Evolutionary conservation across 1,140 invertebrate genomes (phyloP), one percentile per base, ranked within the genome.

Genomic region (Paraescarpia echinospica): DNA sequence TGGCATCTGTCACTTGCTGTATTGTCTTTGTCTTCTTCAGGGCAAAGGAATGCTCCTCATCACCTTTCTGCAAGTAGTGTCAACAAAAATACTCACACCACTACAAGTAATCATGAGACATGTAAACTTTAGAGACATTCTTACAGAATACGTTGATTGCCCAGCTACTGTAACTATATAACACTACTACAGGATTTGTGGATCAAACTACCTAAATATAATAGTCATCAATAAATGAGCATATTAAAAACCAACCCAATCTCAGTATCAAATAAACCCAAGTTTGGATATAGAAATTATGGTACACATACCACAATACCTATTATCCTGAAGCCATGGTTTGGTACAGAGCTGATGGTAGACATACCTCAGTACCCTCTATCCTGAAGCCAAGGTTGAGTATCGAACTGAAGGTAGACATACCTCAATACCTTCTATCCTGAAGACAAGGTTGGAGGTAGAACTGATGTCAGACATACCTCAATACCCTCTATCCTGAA

Each of bases 261-360:
- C 41, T 41, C 12, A 41, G 41, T 12, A 41, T 41, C 4, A 41
- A 41, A 12, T 41, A 41, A 41, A 41, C 8, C 59, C 22, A 77
- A 27, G 9, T 6, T 77, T 77, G 59, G 22, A 27, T 22, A 77
- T 77, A 77, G 9, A 77, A 18, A 18, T 27, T 2, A 77, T 77
- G 59, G 59, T 27, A 27, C 12, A 77, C 18, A 95, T 95, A 97
- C 97, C 96, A 99, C 98, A 93, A 99, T 98, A 12, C 99, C 99
- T 96, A 99, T 99, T 94, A 99, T 99, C 93, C 99, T 97, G 96
- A 99, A 99, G 91, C 99, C 99, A 35, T 99, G 96, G 6, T 98
- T 98, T 0, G 98, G 97, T 12, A 99, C 99, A 33, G 98, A 99
- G 35, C 98, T 99, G 94, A 99, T 99, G 12, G 98, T 98, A 77